Evolutionary conservation across 2,113 vertebrate genomes (phyloP).

Genomic region (Cavia porcellus): DNA sequence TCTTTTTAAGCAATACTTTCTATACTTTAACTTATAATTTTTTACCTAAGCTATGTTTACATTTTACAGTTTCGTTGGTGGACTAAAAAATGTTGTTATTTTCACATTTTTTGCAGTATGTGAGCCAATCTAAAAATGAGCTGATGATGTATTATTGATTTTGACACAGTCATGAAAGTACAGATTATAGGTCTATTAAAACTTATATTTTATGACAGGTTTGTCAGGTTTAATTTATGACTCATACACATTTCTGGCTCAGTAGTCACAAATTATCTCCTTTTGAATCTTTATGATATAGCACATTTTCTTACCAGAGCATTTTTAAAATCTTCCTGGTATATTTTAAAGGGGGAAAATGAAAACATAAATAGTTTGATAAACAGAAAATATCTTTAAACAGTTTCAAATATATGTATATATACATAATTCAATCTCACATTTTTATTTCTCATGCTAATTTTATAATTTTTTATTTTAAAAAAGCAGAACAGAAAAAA

Average conservation of each 20-base stretch:
- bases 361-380: conserved; percentile 55
- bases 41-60: conserved; percentile 45
- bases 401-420: not conserved
- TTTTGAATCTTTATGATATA: conserved; percentile 81
- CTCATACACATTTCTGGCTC: conserved; percentile 82
- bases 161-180: conserved; percentile 89
- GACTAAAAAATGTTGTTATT: conserved; percentile 81
- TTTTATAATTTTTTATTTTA: too few species aligned
- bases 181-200: conserved; percentile 87
- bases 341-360: not conserved
- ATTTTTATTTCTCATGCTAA: conserved; percentile 40
- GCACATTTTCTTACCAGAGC: conserved; percentile 77
- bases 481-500: too few species aligned
- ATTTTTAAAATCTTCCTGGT: conserved; percentile 66
- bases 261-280: conserved; percentile 85
- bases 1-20: conserved; percentile 50
- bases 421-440: not conserved
- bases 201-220: conserved; percentile 87
- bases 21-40: not conserved
- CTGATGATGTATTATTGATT: conserved; percentile 85
- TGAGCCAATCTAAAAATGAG: conserved; percentile 75
- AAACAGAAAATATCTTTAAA: conserved; percentile 57
- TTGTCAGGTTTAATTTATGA: conserved; percentile 89
- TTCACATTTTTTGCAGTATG: conserved; percentile 74
- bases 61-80: conserved; percentile 60